Percentiles rank a stretch among this genome's conserved stretches.
Conservation (phyloP, 35 echinoderm and acorn worm genomes). For the Heliocidaris erythrogramma region DNA sequence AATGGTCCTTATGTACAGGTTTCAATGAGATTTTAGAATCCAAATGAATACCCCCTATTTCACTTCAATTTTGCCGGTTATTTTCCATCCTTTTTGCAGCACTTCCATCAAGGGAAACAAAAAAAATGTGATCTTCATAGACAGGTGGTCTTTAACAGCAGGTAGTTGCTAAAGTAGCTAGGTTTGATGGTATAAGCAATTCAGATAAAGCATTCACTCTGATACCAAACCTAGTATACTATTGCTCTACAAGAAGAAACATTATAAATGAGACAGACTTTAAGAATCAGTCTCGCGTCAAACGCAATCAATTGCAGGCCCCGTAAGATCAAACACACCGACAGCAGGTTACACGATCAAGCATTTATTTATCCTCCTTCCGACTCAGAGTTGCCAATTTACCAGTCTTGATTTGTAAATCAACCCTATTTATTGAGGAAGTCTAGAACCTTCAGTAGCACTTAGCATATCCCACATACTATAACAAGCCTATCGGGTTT, state of each 20-base stretch:
- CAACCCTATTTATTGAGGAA: neutral
- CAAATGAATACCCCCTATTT: too few species aligned
- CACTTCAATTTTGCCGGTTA: too few species aligned
- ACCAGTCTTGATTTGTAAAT: neutral
- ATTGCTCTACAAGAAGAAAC: neutral
- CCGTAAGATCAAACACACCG: neutral
- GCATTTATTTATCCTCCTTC: slow-evolving; percentile 11
- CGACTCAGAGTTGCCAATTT: neutral
- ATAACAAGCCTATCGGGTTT: neutral
- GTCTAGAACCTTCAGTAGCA: neutral
- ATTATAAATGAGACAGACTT: neutral
- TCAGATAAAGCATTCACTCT: neutral
- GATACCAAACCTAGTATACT: neutral
- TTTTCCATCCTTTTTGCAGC: too few species aligned
- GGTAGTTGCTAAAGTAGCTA: too few species aligned
- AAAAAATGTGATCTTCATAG: too few species aligned
- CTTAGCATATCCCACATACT: neutral
- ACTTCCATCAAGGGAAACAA: too few species aligned
- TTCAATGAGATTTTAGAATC: too few species aligned
- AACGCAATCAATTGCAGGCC: neutral
- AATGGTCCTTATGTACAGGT: too few species aligned
- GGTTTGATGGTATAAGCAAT: too few species aligned
- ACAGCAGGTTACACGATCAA: neutral
- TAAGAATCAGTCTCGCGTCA: neutral
- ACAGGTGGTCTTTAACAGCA: too few species aligned